Base-by-base conservation (phyloP, 1,140 invertebrate species). In the Batillaria attramentaria region DNA sequence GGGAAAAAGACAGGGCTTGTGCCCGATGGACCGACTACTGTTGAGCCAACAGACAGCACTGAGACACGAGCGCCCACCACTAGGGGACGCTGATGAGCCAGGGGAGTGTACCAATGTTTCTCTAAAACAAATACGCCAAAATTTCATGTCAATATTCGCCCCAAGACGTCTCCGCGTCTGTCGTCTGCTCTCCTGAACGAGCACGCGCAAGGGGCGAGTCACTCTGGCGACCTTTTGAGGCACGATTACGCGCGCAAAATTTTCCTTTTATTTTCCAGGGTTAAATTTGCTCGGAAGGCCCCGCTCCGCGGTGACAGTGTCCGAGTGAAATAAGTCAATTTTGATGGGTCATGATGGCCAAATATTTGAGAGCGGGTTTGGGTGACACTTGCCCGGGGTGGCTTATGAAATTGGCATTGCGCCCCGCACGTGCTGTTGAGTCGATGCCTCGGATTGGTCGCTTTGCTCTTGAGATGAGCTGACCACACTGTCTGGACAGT, bases 291-390 rank as follows among this genome's bases (percentile, higher is more conserved):
- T 62, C 57, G 33, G 57, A 62, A 31, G 57, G 13, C 33, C n/a
- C n/a, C 57, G n/a, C 57, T 24, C n/a, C 24, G 57, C 24, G 24
- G 24, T 24, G 24, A 24, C 13, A 62, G 6, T 6, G 24, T 31
- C 24, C n/a, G 10, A 31, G n/a, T 31, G 57, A 62, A 62, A 62
- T 62, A 62, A 62, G 57, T 62, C 57, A 62, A 62, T 62, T 62
- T 62, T 62, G 57, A 62, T 62, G 57, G 57, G 57, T 62, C 57
- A 62, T 62, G 57, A 62, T 62, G 57, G 57, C 8, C 57, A 62
- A 62, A 62, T 62, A 62, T 62, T 62, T 62, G 57, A 24, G n/a
- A 31, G n/a, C n/a, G n/a, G 57, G 57, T 6, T 62, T 62, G 57
- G 57, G 33, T 62, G 57, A 62, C 57, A 62, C 57, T 62, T n/a